Conservation (phyloP, 2,113 vertebrate genomes). For the Pseudopipra pipra region DNA sequence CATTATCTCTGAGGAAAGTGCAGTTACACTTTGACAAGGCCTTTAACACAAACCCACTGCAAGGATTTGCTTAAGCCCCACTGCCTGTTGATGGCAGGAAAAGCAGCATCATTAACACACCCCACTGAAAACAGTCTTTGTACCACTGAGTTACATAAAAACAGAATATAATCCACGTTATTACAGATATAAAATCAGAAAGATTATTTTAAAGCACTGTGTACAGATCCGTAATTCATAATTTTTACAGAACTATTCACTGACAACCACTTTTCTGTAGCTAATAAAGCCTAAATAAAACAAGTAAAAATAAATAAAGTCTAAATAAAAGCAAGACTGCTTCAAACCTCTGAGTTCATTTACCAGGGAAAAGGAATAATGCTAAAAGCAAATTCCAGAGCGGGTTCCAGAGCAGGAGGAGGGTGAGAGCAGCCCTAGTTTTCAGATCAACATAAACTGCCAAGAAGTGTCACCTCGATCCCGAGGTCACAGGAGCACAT, state of each 20-base stretch:
- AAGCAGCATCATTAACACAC: fast-evolving
- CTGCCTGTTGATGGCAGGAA: neutral
- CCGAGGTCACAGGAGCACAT: neutral
- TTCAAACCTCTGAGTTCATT: neutral
- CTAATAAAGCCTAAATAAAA: neutral
- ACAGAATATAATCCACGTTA: neutral
- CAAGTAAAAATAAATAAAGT: neutral
- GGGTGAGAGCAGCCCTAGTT: neutral
- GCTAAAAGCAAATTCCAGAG: neutral
- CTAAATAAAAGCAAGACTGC: neutral
- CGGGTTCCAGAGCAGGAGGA: neutral
- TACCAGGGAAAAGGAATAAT: neutral
- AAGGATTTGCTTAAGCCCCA: neutral
- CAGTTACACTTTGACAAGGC: neutral
- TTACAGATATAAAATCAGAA: neutral
- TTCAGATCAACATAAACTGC: neutral
- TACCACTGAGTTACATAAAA: neutral
- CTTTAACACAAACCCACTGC: neutral
- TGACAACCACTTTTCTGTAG: neutral
- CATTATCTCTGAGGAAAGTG: neutral
- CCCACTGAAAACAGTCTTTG: neutral
- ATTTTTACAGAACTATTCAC: neutral
- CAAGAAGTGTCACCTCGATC: neutral
- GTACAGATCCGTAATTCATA: neutral
- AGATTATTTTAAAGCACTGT: neutral